These are phyloP conservation scores for Tetramorium parvispinum DNA, from an alignment of 1,140 invertebrate genomes.

Conservation along the genomic window DNA sequence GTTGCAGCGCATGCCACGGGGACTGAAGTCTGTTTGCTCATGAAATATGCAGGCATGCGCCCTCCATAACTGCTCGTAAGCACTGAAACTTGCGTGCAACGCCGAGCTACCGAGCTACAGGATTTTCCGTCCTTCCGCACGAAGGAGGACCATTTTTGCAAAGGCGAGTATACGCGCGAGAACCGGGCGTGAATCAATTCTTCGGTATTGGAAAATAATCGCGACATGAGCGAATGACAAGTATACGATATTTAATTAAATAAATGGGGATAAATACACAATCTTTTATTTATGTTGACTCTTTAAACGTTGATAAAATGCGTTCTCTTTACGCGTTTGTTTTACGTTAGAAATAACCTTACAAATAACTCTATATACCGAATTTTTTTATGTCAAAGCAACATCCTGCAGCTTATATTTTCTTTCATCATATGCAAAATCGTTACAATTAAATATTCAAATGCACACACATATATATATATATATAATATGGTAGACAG, in stretches of 20 bases:
- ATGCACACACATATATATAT: background rate
- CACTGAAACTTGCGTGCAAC: conserved; percentile 81
- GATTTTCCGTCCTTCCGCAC: conserved; percentile 77
- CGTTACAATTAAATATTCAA: background rate
- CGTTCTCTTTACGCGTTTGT: background rate
- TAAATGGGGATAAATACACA: background rate
- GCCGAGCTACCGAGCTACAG: conserved; percentile 72
- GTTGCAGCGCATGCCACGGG: conserved; percentile 73
- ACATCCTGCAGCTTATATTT: background rate
- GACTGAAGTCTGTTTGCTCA: conserved; percentile 83
- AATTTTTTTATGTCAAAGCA: background rate
- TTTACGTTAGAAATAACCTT: background rate
- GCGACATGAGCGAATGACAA: background rate
- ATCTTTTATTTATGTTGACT: background rate
- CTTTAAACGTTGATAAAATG: background rate
- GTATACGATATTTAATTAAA: background rate
- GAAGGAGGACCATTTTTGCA: conserved; percentile 48
- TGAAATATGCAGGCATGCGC: conserved; percentile 84
- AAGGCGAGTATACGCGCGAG: conserved; percentile 36
- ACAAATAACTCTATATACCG: background rate
- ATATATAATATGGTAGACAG: background rate
- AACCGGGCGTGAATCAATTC: conserved; percentile 21
- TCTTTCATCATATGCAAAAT: background rate
- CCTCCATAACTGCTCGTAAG: conserved; percentile 80
- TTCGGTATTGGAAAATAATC: conserved; percentile 25